A percentile compares a stretch with the other conserved stretches of the same genome.
These are phyloP conservation scores for Zaprionus davidi DNA, from an alignment of 1,140 invertebrate genomes.

Conservation along the genomic window DNA sequence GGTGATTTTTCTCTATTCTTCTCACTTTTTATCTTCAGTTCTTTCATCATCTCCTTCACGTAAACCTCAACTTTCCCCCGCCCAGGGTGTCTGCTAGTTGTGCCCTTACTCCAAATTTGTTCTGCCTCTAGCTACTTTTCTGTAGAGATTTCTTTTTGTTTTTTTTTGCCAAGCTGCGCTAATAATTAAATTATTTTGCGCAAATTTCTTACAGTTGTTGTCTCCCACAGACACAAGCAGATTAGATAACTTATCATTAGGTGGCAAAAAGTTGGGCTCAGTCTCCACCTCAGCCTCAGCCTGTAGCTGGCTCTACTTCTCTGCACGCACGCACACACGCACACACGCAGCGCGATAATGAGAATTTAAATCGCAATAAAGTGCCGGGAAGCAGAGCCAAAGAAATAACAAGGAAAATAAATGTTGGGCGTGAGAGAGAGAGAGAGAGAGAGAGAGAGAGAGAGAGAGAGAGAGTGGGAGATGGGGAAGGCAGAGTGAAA, in stretches of 20 bases:
- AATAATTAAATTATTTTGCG: constrained; percentile 78
- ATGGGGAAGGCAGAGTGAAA: constrained; percentile 51
- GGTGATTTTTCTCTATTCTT: neutral
- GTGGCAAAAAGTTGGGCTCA: constrained; percentile 44
- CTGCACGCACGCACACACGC: constrained; percentile 17
- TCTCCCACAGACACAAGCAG: constrained; percentile 38
- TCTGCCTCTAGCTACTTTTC: neutral
- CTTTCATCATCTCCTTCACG: neutral
- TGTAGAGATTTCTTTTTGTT: constrained; percentile 5
- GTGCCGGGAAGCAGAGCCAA: constrained; percentile 47
- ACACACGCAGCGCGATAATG: constrained; percentile 54
- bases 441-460: constrained; percentile 1
- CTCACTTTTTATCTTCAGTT: neutral
- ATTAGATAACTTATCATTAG: constrained; percentile 59
- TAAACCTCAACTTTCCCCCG: neutral
- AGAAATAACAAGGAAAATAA: constrained; percentile 72
- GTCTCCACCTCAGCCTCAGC: neutral
- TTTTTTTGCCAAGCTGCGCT: constrained; percentile 38
- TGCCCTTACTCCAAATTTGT: neutral
- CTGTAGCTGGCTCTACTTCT: neutral
- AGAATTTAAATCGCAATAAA: constrained; percentile 80
- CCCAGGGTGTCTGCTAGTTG: neutral
- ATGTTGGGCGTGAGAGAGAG: constrained; percentile 46
- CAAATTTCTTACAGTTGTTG: constrained; percentile 69
- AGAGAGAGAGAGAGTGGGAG: neutral